These are phyloP conservation scores for Lynx canadensis DNA, from an alignment of 2,113 vertebrate genomes.

Conservation along the genomic window DNA sequence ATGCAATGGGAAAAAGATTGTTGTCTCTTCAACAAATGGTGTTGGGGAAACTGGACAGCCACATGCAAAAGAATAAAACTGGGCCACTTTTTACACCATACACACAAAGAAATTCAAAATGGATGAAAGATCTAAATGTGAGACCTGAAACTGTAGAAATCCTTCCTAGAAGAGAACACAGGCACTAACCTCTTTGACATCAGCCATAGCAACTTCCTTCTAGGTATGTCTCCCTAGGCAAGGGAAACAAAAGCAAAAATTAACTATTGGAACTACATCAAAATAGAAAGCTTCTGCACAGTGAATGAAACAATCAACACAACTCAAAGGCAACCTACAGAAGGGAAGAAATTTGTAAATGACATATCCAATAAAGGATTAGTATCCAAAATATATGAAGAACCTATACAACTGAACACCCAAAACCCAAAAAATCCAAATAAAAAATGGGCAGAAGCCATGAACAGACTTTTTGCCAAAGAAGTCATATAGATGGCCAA, in stretches of 20 bases:
- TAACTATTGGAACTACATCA: not conserved
- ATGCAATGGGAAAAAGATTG: not conserved
- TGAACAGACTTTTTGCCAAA: not conserved
- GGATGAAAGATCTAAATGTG: not conserved
- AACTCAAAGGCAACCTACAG: not conserved
- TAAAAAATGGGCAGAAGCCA: not conserved
- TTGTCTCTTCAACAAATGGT: not conserved
- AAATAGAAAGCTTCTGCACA: not conserved
- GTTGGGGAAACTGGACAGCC: not conserved
- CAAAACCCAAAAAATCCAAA: not conserved
- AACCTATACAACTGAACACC: not conserved
- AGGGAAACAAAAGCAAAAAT: not conserved
- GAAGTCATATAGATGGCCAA: not conserved
- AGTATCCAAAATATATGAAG: not conserved
- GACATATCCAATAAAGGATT: not conserved
- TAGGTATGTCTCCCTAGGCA: not conserved
- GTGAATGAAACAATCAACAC: not conserved
- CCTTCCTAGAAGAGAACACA: not conserved
- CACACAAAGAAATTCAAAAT: not conserved
- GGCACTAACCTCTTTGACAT: not conserved
- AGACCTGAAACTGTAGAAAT: not conserved
- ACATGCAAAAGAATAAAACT: not conserved
- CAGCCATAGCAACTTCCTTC: not conserved
- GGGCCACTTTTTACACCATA: not conserved
- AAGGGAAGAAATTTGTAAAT: not conserved